Conservation (phyloP, 2,888 invertebrate species). For the Drosophila imparisetae region DNA sequence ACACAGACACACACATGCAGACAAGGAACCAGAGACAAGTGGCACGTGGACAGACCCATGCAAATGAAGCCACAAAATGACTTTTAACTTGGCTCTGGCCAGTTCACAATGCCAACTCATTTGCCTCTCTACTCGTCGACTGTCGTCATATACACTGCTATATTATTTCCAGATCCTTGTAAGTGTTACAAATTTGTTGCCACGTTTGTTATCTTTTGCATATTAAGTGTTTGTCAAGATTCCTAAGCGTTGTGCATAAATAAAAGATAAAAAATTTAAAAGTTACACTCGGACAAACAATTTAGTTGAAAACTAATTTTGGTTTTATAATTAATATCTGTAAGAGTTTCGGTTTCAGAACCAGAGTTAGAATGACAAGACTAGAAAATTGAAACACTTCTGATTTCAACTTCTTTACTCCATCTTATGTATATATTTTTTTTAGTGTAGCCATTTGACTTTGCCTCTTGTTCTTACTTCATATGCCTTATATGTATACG, state of each 20-base stretch:
- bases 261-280: not conserved
- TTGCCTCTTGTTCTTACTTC: not conserved
- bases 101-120: constrained; percentile 25
- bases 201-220: constrained; percentile 9
- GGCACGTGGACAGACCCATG: constrained; percentile 44
- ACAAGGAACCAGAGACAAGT: constrained; percentile 13
- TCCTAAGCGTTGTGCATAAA: not conserved
- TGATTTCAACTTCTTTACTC: not conserved
- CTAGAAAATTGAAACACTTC: not conserved
- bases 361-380: not conserved
- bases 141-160: constrained; percentile 37
- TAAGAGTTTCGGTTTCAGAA: not conserved
- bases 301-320: too few species aligned
- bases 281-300: too few species aligned
- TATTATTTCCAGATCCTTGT: not conserved
- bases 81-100: constrained; percentile 45
- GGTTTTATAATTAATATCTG: too few species aligned
- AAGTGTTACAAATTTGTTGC: constrained; percentile 12
- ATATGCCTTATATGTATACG: not conserved
- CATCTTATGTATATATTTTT: not conserved
- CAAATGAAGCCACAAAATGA: constrained; percentile 73
- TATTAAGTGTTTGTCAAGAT: constrained; percentile 5
- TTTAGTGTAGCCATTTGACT: not conserved
- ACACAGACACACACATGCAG: not conserved
- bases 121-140: constrained; percentile 6